Conservation (phyloP, 2,888 invertebrate genomes). For the Ophion ventricosus region DNA sequence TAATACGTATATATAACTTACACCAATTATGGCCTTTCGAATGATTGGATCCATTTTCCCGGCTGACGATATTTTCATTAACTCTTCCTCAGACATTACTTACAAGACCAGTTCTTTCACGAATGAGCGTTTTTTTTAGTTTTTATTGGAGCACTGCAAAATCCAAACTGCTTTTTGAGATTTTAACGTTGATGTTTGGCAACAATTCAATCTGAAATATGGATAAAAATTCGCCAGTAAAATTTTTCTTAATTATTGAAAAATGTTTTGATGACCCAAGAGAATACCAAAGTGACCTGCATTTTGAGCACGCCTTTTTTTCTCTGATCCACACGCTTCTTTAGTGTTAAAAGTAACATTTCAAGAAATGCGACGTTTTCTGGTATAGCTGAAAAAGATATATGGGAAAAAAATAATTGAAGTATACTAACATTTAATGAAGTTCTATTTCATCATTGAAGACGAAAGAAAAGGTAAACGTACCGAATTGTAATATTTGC, state of each 20-base stretch:
- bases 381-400: no score
- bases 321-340: no score
- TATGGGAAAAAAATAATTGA: no score
- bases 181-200: slow-evolving; percentile 4
- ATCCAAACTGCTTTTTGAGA: neutral
- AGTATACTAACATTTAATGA: no score
- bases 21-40: slow-evolving; percentile 1
- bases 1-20: no score
- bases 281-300: no score
- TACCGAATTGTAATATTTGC: no score
- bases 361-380: no score
- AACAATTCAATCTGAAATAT: slow-evolving; percentile 1
- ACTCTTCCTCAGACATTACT: neutral
- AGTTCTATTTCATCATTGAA: no score
- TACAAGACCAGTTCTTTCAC: neutral
- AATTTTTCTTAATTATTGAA: neutral
- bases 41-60: neutral
- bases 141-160: neutral
- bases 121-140: neutral
- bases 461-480: no score
- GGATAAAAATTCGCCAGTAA: neutral
- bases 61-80: slow-evolving; percentile 3
- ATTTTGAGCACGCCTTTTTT: no score
- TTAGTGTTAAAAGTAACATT: no score
- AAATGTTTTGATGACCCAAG: neutral